Conservation (phyloP, 1,140 invertebrate species). For the Pseudobourletiella spinata region DNA sequence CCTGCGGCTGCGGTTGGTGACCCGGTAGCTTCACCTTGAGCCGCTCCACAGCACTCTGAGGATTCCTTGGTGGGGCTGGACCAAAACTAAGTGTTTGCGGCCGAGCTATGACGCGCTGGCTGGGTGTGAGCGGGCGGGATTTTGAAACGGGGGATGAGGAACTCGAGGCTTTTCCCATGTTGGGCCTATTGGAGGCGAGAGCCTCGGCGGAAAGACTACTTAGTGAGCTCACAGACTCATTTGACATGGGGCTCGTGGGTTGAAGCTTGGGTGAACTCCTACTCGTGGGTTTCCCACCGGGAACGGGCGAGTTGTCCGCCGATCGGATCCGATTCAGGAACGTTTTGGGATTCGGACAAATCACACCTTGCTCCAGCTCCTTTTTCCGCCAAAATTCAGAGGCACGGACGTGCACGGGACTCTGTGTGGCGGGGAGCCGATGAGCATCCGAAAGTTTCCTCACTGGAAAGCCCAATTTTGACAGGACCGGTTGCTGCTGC, state of each 20-base stretch:
- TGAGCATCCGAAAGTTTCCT: slow-evolving; percentile 14
- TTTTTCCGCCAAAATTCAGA: slow-evolving; percentile 55
- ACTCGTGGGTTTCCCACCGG: slow-evolving; percentile 13
- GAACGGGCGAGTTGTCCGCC: slow-evolving; percentile 32
- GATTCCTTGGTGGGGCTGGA: background rate
- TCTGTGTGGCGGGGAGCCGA: slow-evolving; percentile 20
- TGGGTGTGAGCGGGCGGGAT: no score
- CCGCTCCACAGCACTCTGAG: slow-evolving; percentile 22
- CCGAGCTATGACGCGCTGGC: background rate
- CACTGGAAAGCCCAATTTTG: slow-evolving; percentile 32
- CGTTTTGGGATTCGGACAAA: slow-evolving; percentile 10
- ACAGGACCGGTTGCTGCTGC: slow-evolving; percentile 7
- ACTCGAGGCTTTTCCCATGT: background rate
- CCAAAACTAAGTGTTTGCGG: background rate
- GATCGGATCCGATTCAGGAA: slow-evolving; percentile 28
- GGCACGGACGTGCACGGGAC: slow-evolving; percentile 38
- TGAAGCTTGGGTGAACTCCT: slow-evolving; percentile 14
- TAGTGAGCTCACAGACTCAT: slow-evolving; percentile 39
- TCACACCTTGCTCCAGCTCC: slow-evolving; percentile 42
- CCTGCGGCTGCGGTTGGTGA: no score
- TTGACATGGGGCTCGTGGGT: slow-evolving; percentile 30
- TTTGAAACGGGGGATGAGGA: no score
- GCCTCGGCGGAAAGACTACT: slow-evolving; percentile 36
- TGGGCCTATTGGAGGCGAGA: slow-evolving; percentile 11
- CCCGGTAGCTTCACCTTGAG: no score